Conservation (phyloP, 2,888 invertebrate species). For the Orthosia gracilis region DNA sequence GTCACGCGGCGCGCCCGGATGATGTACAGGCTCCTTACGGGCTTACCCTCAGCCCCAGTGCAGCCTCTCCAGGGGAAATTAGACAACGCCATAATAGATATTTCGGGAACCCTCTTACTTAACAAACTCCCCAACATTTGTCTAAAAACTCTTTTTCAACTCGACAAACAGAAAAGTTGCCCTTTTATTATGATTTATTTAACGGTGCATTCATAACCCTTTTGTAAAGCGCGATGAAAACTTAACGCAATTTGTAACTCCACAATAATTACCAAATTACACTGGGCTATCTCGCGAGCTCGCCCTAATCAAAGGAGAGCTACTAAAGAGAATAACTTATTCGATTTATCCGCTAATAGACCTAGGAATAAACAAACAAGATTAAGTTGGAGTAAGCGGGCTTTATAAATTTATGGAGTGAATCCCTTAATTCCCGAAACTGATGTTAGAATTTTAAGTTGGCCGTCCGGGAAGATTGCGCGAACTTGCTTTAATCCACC, state of each 20-base stretch:
- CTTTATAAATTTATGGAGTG: slow-evolving; percentile 84
- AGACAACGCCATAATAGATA: slow-evolving; percentile 83
- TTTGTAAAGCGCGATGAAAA: slow-evolving; percentile 58
- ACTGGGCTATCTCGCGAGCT: slow-evolving; percentile 75
- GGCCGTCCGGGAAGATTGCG: slow-evolving; percentile 77
- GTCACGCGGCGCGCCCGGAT: slow-evolving; percentile 83
- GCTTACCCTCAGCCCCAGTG: slow-evolving; percentile 79
- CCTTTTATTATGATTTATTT: slow-evolving; percentile 55
- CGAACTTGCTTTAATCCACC: slow-evolving; percentile 83
- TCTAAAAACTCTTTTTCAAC: slow-evolving; percentile 42
- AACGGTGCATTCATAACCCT: slow-evolving; percentile 36
- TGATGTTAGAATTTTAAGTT: slow-evolving; percentile 88
- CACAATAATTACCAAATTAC: slow-evolving; percentile 83
- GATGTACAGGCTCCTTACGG: slow-evolving; percentile 87
- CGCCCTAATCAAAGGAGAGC: slow-evolving; percentile 79
- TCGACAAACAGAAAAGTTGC: slow-evolving; percentile 19
- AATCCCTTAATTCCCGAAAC: slow-evolving; percentile 84
- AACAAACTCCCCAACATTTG: slow-evolving; percentile 48
- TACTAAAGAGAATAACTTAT: slow-evolving; percentile 88
- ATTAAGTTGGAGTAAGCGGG: slow-evolving; percentile 82
- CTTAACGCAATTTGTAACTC: slow-evolving; percentile 75
- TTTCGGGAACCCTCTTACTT: slow-evolving; percentile 67
- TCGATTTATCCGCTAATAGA: slow-evolving; percentile 87
- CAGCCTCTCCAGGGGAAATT: slow-evolving; percentile 79
- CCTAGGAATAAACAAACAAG: slow-evolving; percentile 86